A percentile compares a stretch with the other conserved stretches of the same genome.
phyloP scores from a whole-genome alignment of 2,888 invertebrate species.

The Tyria jacobaeae region DNA sequence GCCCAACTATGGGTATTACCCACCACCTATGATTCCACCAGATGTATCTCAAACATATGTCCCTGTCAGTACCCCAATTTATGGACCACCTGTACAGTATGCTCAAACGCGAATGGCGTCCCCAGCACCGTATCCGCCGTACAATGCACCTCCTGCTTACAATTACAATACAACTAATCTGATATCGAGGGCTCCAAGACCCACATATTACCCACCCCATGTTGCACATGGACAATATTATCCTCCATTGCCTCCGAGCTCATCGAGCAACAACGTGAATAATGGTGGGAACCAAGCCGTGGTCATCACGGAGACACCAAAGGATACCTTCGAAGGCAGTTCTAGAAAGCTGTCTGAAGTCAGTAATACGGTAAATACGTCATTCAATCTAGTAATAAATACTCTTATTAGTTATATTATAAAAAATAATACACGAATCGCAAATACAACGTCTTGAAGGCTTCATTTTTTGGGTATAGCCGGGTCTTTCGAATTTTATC shows the following conservation, averaged over 20 bases:
- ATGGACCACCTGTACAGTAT: constrained; percentile 66
- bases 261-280: constrained; percentile 45
- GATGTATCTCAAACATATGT: constrained; percentile 61
- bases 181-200: constrained; percentile 73
- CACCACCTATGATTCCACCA: constrained; percentile 56
- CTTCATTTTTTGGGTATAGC: too few species aligned
- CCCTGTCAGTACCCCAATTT: constrained; percentile 60
- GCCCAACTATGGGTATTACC: constrained; percentile 59
- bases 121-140: constrained; percentile 69
- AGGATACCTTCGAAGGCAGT: constrained; percentile 63
- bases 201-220: constrained; percentile 72
- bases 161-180: constrained; percentile 79
- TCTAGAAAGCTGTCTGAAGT: constrained; percentile 73
- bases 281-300: constrained; percentile 44
- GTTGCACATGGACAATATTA: constrained; percentile 69
- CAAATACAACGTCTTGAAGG: too few species aligned
- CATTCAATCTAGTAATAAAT: background rate
- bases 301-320: constrained; percentile 61
- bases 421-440: too few species aligned
- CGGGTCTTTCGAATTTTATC: too few species aligned
- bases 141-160: constrained; percentile 60
- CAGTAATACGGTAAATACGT: constrained; percentile 62
- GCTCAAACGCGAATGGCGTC: constrained; percentile 77
- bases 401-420: background rate
- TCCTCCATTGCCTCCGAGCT: constrained; percentile 52